A percentile compares a stretch with the other conserved stretches of the same genome.
phyloP scores from a whole-genome alignment of 2,797 vertebrate species.

The Ceyx erithaca region DNA sequence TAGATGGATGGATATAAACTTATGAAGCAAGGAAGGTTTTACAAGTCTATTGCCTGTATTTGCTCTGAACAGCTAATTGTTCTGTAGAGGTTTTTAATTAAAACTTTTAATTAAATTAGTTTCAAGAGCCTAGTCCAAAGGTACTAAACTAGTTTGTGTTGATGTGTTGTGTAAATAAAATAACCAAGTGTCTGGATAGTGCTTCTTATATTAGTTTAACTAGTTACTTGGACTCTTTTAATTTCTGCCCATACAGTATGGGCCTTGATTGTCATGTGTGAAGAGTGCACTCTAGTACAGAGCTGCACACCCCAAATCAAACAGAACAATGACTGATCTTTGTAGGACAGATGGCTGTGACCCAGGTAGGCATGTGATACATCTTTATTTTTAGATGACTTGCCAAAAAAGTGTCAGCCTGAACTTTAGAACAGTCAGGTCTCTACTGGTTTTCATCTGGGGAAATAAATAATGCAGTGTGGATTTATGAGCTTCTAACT shows the following conservation, averaged over 20 bases:
- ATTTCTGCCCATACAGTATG: neutral
- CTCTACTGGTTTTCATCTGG: neutral
- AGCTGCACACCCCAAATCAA: neutral
- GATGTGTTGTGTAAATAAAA: neutral
- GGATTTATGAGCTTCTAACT: neutral
- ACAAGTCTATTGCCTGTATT: neutral
- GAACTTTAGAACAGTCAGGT: slow-evolving; percentile 1
- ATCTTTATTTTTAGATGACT: slow-evolving; percentile 26
- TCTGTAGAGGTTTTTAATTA: neutral
- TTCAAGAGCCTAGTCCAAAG: neutral
- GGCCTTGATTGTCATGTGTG: neutral
- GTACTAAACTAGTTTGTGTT: neutral
- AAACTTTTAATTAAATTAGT: neutral
- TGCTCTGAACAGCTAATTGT: neutral
- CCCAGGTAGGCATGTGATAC: slow-evolving; percentile 43
- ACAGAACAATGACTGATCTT: slow-evolving; percentile 26
- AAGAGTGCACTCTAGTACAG: neutral
- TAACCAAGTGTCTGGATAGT: neutral
- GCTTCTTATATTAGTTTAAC: neutral
- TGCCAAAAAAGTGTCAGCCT: slow-evolving; percentile 3
- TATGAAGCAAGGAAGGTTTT: neutral
- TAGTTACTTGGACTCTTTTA: neutral
- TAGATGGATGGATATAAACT: neutral
- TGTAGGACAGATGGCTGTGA: slow-evolving; percentile 31
- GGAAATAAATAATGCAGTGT: neutral